Base-by-base conservation (phyloP, 37 sponge, comb jelly and placozoan species). In the Sycon ciliatum region DNA sequence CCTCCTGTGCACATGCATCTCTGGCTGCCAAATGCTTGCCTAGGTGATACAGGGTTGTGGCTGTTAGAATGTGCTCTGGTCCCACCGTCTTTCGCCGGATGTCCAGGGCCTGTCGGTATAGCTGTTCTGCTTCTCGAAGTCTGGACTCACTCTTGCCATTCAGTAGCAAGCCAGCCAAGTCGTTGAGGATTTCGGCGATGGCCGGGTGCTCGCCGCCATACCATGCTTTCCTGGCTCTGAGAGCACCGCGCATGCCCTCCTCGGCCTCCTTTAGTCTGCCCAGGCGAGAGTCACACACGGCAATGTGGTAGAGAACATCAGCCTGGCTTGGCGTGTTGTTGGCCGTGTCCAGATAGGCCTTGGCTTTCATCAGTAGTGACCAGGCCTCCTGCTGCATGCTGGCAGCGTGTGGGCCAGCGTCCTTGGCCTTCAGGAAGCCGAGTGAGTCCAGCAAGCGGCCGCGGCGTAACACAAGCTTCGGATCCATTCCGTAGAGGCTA, bases 21-120 rank as follows among this genome's bases (percentile, higher is more conserved):
- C n/a, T n/a, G n/a, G n/a, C n/a, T n/a, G n/a, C n/a, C n/a, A n/a
- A n/a, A n/a, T n/a, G 32, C 30, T 60, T 60, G 7, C n/a, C 63
- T 22, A 18, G 7, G 63, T 60, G 63, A 60, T 22, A 60, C 63
- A 60, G 22, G 9, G 63, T 60, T 9, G 63, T 60, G 7, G 63
- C 63, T 27, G 16, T 22, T 11, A 60, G 63, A 11, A 60, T 11
- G 16, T 60, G 63, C 11, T 7, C 11, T 60, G 7, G 7, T 60
- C 63, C 63, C 22, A 60, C 7, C 7, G 7, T 11, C 11, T n/a
- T 11, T 22, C 16, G n/a, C n/a, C 63, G 63, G 7, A 60, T 60
- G 26, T 60, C 26, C 63, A 60, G 32, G 7, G 63, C 63, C 16
- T 24, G 7, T 18, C 16, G 7, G 32, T 60, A 60, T 24, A 60